phyloP scores from a whole-genome alignment of 2,113 vertebrate species.

The Silurus meridionalis region DNA sequence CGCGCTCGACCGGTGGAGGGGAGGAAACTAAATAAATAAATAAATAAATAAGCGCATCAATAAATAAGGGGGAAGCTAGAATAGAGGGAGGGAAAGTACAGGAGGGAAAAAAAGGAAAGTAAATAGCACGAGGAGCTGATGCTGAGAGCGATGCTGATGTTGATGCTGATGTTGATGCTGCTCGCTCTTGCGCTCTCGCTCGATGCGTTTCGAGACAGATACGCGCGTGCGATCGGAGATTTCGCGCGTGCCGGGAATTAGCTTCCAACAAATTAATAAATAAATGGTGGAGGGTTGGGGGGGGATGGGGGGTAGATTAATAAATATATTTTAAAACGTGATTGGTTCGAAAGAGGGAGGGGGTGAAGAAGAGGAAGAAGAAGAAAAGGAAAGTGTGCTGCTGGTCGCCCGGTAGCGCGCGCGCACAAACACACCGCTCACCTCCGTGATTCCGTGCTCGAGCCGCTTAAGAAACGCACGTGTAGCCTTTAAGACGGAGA shows the following conservation, averaged over 20 bases:
- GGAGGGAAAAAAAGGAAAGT: too few relatives aligned
- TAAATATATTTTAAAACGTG: background rate
- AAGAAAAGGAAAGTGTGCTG: background rate
- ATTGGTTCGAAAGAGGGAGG: too few relatives aligned
- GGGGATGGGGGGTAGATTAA: too few relatives aligned
- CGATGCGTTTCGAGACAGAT: background rate
- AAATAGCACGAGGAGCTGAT: background rate
- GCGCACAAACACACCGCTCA: background rate
- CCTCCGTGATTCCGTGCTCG: background rate
- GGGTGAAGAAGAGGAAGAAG: too few relatives aligned
- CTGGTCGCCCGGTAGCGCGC: background rate
- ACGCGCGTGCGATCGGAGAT: background rate
- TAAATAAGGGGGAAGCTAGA: background rate
- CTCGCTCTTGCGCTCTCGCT: background rate
- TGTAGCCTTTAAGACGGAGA: background rate
- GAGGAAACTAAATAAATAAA: background rate
- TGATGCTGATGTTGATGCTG: background rate
- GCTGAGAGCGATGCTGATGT: background rate
- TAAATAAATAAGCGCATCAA: background rate
- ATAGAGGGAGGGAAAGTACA: background rate
- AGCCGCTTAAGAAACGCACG: slow-evolving; percentile 13
- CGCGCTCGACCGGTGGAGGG: slow-evolving; percentile 2
- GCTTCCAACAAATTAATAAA: background rate
- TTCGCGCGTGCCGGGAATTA: slow-evolving; percentile 8
- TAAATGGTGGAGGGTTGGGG: background rate